Conservation (phyloP, 1,140 invertebrate species). For the Cherax destructor region DNA sequence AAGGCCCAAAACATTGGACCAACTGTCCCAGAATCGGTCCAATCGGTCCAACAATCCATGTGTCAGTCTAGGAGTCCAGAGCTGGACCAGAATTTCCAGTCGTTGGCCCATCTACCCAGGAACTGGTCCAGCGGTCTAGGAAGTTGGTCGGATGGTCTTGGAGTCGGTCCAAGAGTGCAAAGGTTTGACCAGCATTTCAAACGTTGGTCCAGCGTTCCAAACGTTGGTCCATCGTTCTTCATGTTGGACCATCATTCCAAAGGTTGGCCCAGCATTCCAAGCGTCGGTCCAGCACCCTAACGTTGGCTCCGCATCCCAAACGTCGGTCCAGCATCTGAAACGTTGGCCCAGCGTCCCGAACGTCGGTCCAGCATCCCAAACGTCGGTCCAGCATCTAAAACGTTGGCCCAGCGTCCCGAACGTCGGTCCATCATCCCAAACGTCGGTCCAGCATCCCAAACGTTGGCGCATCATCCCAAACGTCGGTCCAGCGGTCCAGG, state of each 20-base stretch:
- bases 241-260: background rate
- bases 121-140: background rate
- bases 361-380: background rate
- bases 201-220: background rate
- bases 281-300: background rate
- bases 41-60: background rate
- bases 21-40: background rate
- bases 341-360: background rate
- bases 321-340: background rate
- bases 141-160: background rate
- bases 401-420: background rate
- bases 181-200: background rate
- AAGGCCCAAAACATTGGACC: background rate
- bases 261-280: background rate
- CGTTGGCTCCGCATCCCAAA: background rate
- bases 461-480: background rate
- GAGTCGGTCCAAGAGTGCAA: background rate
- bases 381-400: background rate
- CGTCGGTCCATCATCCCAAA: too few species aligned
- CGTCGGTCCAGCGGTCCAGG: background rate
- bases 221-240: background rate
- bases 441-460: background rate
- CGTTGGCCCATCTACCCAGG: background rate
- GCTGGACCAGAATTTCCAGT: background rate
- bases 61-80: background rate